A percentile compares a stretch with the other conserved stretches of the same genome.
Evolutionary conservation across 2,888 invertebrate genomes (phyloP).

Genomic region (Zelleria hepariella): DNA sequence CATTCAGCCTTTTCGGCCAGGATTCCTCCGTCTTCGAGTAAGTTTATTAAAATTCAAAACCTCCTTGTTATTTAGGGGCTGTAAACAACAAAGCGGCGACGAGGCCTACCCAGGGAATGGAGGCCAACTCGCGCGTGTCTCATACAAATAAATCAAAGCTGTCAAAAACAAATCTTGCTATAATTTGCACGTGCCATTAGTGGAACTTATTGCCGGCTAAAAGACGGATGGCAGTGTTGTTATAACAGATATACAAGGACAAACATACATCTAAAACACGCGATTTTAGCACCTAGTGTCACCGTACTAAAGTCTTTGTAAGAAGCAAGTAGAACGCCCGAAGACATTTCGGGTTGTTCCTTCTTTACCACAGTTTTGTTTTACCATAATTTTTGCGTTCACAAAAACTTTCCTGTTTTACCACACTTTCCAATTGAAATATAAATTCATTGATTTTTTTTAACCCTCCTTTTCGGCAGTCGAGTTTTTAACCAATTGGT

Average conservation of each 20-base stretch:
- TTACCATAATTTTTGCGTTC: too few species aligned
- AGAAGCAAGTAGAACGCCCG: not conserved
- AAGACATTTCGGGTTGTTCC: too few species aligned
- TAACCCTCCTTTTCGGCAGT: too few species aligned
- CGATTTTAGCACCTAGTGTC: not conserved
- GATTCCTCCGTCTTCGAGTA: not conserved
- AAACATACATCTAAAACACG: not conserved
- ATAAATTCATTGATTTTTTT: too few species aligned
- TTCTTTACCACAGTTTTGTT: too few species aligned
- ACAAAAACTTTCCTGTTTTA: too few species aligned
- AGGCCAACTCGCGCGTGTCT: not conserved
- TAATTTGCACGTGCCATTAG: constrained; percentile 5
- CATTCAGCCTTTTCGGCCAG: not conserved
- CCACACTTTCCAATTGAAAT: too few species aligned
- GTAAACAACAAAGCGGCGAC: not conserved
- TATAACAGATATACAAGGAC: not conserved
- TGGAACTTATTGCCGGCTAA: not conserved
- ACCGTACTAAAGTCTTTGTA: not conserved
- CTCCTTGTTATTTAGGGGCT: not conserved
- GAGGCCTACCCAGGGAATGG: not conserved
- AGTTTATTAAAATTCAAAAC: not conserved
- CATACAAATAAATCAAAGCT: not conserved
- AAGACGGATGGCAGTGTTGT: not conserved
- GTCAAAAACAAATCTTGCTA: constrained; percentile 4
- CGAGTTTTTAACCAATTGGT: too few species aligned